Percentiles rank a stretch among this genome's conserved stretches.
phyloP scores from a whole-genome alignment of 92 coral and sea anemone genomes.

The Paramuricea clavata region DNA sequence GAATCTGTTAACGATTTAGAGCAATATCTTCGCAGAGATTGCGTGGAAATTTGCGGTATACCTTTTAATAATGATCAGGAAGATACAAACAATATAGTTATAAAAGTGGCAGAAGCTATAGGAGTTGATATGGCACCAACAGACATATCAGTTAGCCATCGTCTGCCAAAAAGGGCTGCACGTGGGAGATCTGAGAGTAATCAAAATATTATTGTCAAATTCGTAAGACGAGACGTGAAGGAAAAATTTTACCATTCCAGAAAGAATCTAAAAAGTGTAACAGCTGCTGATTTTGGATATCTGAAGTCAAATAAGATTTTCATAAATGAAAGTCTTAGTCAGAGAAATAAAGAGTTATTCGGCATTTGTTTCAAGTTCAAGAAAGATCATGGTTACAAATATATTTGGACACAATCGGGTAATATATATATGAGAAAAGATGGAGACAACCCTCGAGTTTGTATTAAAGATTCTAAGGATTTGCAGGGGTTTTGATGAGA shows the following conservation, averaged over 20 bases:
- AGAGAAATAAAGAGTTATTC: conserved; percentile 42
- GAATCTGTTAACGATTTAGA: conserved; percentile 9
- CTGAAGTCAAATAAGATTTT: background rate
- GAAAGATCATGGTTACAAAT: conserved; percentile 31
- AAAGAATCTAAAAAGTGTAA: conserved; percentile 13
- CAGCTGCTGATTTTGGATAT: conserved; percentile 39
- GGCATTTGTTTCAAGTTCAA: conserved; percentile 6
- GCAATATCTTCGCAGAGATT: conserved; percentile 35
- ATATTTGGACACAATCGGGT: conserved; percentile 48
- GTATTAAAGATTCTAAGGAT: background rate
- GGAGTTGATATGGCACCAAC: background rate
- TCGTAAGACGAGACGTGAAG: conserved; percentile 14
- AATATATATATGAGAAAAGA: conserved; percentile 9
- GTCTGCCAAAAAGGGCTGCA: background rate
- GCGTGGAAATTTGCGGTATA: conserved; percentile 37
- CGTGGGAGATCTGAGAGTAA: background rate
- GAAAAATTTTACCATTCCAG: conserved; percentile 25
- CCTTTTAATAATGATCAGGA: conserved; percentile 21
- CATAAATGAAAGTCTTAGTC: conserved; percentile 54
- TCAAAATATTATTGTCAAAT: conserved; percentile 27
- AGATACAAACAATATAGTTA: conserved; percentile 24
- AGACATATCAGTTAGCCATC: conserved; percentile 23
- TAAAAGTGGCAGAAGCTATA: conserved; percentile 12
- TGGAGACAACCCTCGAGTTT: background rate
- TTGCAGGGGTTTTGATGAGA: background rate